Evolutionary conservation across 2,888 invertebrate genomes (phyloP).

Genomic region (Drosophila mercatorum): DNA sequence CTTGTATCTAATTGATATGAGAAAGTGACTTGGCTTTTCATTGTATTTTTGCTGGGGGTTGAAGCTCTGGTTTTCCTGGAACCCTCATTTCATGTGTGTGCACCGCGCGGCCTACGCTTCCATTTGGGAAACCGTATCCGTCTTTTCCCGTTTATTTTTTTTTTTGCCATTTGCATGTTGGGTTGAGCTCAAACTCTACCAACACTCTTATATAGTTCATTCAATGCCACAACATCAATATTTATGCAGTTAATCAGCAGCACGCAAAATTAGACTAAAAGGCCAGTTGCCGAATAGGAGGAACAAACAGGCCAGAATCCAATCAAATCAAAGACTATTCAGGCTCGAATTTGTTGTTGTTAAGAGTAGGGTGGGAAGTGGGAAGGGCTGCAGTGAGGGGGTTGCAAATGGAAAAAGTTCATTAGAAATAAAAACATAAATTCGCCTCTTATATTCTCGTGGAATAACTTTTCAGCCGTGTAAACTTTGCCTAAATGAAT

Average conservation of each 20-base stretch:
- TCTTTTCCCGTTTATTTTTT: not conserved
- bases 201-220: not conserved
- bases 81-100: slow-evolving; percentile 35
- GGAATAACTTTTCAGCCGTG: slow-evolving; percentile 56
- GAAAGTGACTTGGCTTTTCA: slow-evolving; percentile 69
- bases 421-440: slow-evolving; percentile 56
- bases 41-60: slow-evolving; percentile 49
- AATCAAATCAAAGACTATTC: slow-evolving; percentile 58
- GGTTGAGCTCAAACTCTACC: not conserved
- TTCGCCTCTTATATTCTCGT: slow-evolving; percentile 49
- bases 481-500: slow-evolving; percentile 72
- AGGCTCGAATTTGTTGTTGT: not conserved
- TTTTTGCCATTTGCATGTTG: slow-evolving; percentile 58
- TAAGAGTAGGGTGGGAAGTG: not conserved
- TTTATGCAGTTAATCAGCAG: slow-evolving; percentile 55
- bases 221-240: slow-evolving; percentile 45
- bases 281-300: slow-evolving; percentile 10
- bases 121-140: slow-evolving; percentile 3
- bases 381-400: slow-evolving; percentile 22
- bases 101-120: slow-evolving; percentile 3
- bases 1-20: slow-evolving; percentile 78
- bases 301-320: slow-evolving; percentile 45
- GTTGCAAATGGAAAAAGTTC: slow-evolving; percentile 47
- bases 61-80: slow-evolving; percentile 33
- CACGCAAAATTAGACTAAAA: slow-evolving; percentile 47